These are phyloP conservation scores for Ommatoiulus sabulosus DNA, from an alignment of 2,888 invertebrate genomes.

Conservation along the genomic window DNA sequence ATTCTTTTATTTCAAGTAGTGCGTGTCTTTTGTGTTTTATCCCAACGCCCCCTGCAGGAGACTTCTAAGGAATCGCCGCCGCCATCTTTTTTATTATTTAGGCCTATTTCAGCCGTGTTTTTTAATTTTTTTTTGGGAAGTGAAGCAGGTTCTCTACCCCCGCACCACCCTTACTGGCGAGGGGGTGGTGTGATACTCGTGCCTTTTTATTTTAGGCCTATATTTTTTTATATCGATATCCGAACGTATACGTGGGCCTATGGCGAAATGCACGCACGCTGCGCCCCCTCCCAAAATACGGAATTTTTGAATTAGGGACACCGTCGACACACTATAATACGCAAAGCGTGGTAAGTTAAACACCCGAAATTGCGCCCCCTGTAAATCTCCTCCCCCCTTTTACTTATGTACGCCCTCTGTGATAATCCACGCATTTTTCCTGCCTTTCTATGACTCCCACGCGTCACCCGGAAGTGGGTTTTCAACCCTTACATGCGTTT, in stretches of 20 bases:
- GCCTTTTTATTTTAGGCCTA: no score
- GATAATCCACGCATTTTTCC: constrained; percentile 4
- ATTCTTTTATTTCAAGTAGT: constrained; percentile 47
- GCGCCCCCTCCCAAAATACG: no score
- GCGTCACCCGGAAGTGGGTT: not conserved
- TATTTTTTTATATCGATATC: no score
- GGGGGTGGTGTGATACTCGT: no score
- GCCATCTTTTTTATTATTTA: constrained; percentile 25
- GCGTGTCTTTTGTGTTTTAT: constrained; percentile 44
- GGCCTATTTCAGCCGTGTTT: not conserved
- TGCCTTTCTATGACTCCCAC: constrained; percentile 12
- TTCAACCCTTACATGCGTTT: no score
- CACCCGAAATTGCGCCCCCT: not conserved
- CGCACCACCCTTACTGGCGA: not conserved
- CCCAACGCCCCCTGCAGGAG: constrained; percentile 34
- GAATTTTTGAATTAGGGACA: no score
- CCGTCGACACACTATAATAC: no score
- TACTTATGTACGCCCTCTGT: not conserved
- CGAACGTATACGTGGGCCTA: no score
- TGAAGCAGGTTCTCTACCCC: not conserved
- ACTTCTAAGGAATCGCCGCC: constrained; percentile 35
- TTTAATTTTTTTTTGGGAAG: no score
- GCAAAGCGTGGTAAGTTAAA: not conserved
- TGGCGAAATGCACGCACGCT: no score
- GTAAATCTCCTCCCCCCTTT: not conserved